Evolutionary conservation across 2,113 vertebrate species (phyloP), one percentile per base, ranked within the genome.

Genomic region (Harpagus bidentatus): DNA sequence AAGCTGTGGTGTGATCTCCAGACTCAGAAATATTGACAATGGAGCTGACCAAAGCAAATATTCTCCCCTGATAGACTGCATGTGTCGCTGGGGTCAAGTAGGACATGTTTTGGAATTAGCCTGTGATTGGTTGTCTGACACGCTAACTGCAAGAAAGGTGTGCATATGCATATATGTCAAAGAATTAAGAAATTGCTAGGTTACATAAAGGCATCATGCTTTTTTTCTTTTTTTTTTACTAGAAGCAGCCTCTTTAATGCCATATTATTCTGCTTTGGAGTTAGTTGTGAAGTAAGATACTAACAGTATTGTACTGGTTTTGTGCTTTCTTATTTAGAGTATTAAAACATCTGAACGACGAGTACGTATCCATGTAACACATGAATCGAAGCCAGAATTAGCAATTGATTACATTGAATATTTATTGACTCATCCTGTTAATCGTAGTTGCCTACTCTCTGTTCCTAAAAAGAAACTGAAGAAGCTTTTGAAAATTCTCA

Each of bases 61-160:
- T 71, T 96, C 97, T 25, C 96, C 97, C 65, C 96, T 99, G 86
- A 97, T 99, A 6, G 99, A 99, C 97, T 99, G 99, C 92, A 84
- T 99, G 55, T 99, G 99, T 95, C 97, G 98, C 92, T 99, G 99
- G 99, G 99, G 98, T 13, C 98, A 98, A 94, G 97, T 98, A 45
- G 98, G 98, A 16, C 98, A 98, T 25, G 1, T 99, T 80, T n/a
- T 99, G 34, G 99, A 99, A 45, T 98, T 99, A 42, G 71, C 98
- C 81, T 98, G 92, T 2, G 98, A 99, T 16, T 99, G 99, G 99
- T 97, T 99, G 50, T 97, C 97, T 0, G 97, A 98, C n/a, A 92
- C 97, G 1, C 89, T 98, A 65, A 97, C 96, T 40, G 96, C 94
- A 34, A 86, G 47, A 72, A 95, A 97, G 98, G 99, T 99, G 53